Conservation (phyloP, 2,113 vertebrate species). For the Mixornis gularis region DNA sequence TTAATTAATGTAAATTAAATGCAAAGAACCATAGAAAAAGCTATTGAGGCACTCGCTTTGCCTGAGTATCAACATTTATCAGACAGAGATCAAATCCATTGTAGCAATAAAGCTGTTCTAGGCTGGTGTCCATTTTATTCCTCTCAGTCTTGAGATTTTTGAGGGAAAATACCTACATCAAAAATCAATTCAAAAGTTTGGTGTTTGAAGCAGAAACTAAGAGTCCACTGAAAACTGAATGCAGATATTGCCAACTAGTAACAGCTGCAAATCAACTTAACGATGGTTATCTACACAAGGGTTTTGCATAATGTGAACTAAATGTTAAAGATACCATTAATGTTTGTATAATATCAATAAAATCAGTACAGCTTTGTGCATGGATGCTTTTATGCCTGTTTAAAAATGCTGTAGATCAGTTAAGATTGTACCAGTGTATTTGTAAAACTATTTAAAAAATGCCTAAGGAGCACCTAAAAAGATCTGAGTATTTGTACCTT, state of each 20-base stretch:
- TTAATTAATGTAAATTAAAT: slow-evolving; percentile 4
- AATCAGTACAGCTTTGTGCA: not conserved
- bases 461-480: not conserved
- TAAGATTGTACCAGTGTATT: not conserved
- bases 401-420: not conserved
- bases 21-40: not conserved
- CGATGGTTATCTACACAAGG: not conserved
- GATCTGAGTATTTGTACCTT: not conserved
- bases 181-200: not conserved
- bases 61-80: not conserved
- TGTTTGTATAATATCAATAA: not conserved
- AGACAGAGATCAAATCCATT: not conserved
- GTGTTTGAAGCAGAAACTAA: not conserved
- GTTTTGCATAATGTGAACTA: not conserved
- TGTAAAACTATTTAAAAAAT: not conserved
- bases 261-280: not conserved
- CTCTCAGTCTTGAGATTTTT: not conserved
- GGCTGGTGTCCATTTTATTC: not conserved
- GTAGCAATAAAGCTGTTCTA: not conserved
- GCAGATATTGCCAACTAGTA: not conserved
- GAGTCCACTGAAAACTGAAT: not conserved
- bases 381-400: not conserved
- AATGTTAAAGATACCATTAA: not conserved
- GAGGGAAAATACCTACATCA: not conserved
- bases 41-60: not conserved